Base-by-base conservation (phyloP, 2,113 vertebrate species). In the Pseudorhombus dupliciocellatus region DNA sequence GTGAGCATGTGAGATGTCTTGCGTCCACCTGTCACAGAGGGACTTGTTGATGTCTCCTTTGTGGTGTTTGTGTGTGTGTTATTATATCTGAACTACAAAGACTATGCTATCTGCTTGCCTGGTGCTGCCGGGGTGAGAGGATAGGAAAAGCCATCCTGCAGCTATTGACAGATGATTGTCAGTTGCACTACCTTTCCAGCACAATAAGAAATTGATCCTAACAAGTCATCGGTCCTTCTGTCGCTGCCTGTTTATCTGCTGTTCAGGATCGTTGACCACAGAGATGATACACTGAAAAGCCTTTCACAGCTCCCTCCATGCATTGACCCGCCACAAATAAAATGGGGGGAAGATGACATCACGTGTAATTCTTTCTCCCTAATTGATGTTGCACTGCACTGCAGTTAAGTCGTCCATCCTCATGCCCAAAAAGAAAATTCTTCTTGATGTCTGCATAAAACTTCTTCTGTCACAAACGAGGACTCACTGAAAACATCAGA, bases 151-250 rank as follows among this genome's bases (percentile, higher is more conserved):
- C 44, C 30, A 79, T 80, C 61, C 70, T 11, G 5, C 50, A 5
- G 53, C 67, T 57, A 72, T 70, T 75, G 78, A 80, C 70, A 76
- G 26, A 84, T 70, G 24, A 82, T 64, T 84, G 61, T 77, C 55
- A 53, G 37, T 28, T 21, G 18, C 0, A 20, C 30, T 14, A 30
- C 57, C 31, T 77, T 66, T 72, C 61, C 59, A 80, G 75, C 78
- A 81, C 73, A 87, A 81, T 63, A 61, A 77, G 61, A 63, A 68
- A 89, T 78, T 82, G 75, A 88, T 83, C 56, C 44, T 56, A 25
- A 55, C 57, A 83, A 58, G 77, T 76, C 59, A 75, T 81, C 69
- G 58, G 69, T 42, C 55, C 48, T 59, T 42, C 57, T 56, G 50
- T 51, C 34, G 62, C 25, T 44, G 42, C 25, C 30, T 65, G 20